phyloP scores from a whole-genome alignment of 2,113 vertebrate species.

The Ceyx melanurus region DNA sequence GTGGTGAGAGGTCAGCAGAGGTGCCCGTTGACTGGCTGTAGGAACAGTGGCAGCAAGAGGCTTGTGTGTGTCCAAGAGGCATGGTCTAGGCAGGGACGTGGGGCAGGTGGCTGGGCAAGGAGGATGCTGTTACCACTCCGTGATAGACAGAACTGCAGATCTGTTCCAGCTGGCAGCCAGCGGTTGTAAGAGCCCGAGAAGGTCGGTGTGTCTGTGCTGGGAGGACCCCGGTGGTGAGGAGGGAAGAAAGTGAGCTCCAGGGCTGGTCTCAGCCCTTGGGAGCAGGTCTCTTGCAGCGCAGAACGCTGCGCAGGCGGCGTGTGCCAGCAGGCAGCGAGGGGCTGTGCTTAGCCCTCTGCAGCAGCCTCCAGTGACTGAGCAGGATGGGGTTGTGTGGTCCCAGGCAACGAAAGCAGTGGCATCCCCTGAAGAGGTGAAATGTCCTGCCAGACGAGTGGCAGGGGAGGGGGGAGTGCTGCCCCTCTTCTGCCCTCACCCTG shows the following conservation, averaged over 20 bases:
- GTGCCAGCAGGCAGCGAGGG: neutral
- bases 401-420: accelerated
- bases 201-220: neutral
- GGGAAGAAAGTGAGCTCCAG: neutral
- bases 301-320: neutral
- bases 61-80: accelerated
- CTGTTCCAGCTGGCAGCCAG: neutral
- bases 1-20: neutral
- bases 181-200: neutral
- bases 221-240: neutral
- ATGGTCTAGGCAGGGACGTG: accelerated
- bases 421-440: neutral
- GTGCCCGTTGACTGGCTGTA: neutral
- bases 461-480: neutral
- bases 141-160: neutral
- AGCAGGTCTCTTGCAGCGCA: neutral
- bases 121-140: neutral
- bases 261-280: neutral
- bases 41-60: accelerated
- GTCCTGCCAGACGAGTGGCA: accelerated
- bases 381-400: neutral
- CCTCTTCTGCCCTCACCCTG: neutral
- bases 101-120: neutral
- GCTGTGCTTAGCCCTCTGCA: neutral
- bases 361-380: neutral